These are phyloP conservation scores for Epizoanthus stellaris DNA, from an alignment of 92 coral and sea anemone genomes.

Conservation along the genomic window DNA sequence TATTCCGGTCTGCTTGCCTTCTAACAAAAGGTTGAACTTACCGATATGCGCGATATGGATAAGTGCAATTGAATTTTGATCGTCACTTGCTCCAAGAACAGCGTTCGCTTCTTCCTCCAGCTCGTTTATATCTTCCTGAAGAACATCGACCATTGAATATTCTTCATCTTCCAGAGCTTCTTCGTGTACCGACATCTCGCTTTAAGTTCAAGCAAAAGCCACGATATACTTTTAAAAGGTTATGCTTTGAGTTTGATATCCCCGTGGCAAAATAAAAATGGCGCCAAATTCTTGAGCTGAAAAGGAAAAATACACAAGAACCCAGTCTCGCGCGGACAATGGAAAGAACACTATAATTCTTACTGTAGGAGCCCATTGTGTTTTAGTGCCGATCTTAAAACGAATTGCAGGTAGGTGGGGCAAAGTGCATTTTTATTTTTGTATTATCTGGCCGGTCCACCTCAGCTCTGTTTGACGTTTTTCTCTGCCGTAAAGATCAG, in stretches of 20 bases:
- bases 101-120: slow-evolving; percentile 99
- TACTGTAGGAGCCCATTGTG: neutral
- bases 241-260: neutral
- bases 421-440: too few species aligned
- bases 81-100: slow-evolving; percentile 94
- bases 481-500: too few species aligned
- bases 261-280: slow-evolving; percentile 32
- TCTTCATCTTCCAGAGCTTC: slow-evolving; percentile 82
- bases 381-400: too few species aligned
- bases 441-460: too few species aligned
- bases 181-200: slow-evolving; percentile 26
- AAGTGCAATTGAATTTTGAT: slow-evolving; percentile 94
- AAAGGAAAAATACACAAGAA: neutral
- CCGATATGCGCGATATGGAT: too few species aligned
- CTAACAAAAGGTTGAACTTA: slow-evolving; percentile 9
- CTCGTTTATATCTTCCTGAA: slow-evolving; percentile 92
- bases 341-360: neutral
- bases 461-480: too few species aligned
- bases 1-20: too few species aligned
- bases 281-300: slow-evolving; percentile 19
- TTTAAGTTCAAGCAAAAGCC: neutral
- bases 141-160: slow-evolving; percentile 94
- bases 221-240: too few species aligned
- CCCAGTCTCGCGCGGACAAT: slow-evolving; percentile 16
- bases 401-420: too few species aligned